Percentiles rank a stretch among this genome's conserved stretches.
phyloP scores from a whole-genome alignment of 2,113 vertebrate species.

The Spermophilus dauricus region DNA sequence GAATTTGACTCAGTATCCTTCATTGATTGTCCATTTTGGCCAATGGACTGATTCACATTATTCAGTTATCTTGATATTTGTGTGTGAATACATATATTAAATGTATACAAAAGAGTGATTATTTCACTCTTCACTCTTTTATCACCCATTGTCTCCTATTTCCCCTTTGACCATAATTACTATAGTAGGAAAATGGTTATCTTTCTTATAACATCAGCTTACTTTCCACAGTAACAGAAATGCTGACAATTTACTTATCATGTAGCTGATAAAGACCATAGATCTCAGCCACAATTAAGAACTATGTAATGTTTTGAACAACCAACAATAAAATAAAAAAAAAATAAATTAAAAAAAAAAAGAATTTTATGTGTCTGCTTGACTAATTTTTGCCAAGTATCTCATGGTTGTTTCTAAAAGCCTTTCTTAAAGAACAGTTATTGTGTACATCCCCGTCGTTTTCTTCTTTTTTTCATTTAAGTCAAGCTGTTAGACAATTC shows the following conservation, averaged over 20 bases:
- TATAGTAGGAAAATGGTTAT: not conserved
- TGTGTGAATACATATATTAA: not conserved
- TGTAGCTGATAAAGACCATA: not conserved
- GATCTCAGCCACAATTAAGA: fast-evolving
- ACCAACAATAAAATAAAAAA: too few relatives aligned
- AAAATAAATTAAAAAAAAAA: too few relatives aligned
- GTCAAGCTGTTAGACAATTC: not conserved
- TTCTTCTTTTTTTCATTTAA: not conserved
- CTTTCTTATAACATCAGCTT: not conserved
- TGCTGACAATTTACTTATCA: not conserved
- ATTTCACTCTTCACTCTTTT: not conserved
- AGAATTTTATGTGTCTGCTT: not conserved
- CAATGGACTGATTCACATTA: not conserved
- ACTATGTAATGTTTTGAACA: too few relatives aligned
- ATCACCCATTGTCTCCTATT: not conserved
- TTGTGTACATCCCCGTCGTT: not conserved
- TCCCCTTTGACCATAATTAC: not conserved
- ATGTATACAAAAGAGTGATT: not conserved
- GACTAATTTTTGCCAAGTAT: not conserved
- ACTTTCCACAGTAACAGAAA: not conserved
- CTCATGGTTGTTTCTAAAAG: not conserved
- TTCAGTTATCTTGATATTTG: not conserved
- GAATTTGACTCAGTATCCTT: not conserved
- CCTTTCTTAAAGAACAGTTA: not conserved
- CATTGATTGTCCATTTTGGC: not conserved